Conservation (phyloP, 2,113 vertebrate genomes). For the Lasiurus cinereus region DNA sequence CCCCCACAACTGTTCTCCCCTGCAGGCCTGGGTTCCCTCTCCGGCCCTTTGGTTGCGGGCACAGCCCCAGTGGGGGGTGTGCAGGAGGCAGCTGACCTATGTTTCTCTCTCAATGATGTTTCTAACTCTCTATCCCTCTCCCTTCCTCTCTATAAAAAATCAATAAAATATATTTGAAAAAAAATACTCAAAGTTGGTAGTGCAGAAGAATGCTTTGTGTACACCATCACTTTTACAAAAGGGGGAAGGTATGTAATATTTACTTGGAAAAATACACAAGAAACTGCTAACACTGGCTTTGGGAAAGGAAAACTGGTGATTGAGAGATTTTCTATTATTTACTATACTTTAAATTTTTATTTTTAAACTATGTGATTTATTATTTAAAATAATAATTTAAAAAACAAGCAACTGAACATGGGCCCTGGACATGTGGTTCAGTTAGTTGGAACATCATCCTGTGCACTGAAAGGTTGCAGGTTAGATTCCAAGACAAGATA, state of each 20-base stretch:
- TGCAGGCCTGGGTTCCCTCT: no score
- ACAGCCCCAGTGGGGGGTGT: no score
- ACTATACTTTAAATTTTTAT: neutral
- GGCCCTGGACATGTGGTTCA: neutral
- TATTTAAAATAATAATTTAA: neutral
- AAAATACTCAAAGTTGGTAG: neutral
- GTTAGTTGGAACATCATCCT: neutral
- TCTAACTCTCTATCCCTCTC: no score
- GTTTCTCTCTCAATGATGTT: no score
- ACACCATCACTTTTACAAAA: neutral
- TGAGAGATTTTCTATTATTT: neutral
- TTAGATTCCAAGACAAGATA: neutral
- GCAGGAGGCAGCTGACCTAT: no score
- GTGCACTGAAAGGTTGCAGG: neutral
- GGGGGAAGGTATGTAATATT: neutral
- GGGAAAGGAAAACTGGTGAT: neutral
- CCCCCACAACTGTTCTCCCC: no score
- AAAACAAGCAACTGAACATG: neutral
- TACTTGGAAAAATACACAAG: constrained; percentile 17
- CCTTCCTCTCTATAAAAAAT: no score
- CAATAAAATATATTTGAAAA: neutral
- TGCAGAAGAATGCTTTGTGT: neutral
- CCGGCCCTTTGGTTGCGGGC: no score
- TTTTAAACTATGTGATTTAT: neutral
- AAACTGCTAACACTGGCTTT: neutral